Evolutionary conservation across 2,888 invertebrate genomes (phyloP).

Genomic region (Buathra laborator): DNA sequence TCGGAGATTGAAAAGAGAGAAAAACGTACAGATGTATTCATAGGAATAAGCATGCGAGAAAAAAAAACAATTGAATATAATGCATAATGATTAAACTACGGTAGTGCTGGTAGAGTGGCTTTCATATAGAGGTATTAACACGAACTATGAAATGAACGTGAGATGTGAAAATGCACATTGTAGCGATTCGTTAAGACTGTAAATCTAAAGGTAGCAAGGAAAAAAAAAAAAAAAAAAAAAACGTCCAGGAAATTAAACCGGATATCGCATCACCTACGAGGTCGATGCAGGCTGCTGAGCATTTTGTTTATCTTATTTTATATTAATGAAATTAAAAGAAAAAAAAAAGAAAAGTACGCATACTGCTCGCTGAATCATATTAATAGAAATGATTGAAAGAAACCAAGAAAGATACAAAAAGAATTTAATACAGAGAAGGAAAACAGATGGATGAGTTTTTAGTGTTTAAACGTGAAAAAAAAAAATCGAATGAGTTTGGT

Average conservation of each 20-base stretch:
- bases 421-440: conserved; percentile 41
- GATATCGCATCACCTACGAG: conserved; percentile 71
- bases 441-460: conserved; percentile 48
- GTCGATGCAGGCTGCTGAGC: conserved; percentile 73
- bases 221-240: conserved; percentile 62
- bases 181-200: conserved; percentile 81
- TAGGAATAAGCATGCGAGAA: conserved; percentile 79
- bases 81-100: conserved; percentile 79
- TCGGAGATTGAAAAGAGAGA: conserved; percentile 70
- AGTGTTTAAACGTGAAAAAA: conserved; percentile 34
- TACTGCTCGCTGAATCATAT: conserved; percentile 69
- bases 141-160: conserved; percentile 67
- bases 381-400: conserved; percentile 72
- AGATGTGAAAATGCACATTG: conserved; percentile 79
- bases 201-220: conserved; percentile 75
- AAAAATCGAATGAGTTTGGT: conserved; percentile 61
- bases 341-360: conserved; percentile 47
- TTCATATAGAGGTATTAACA: conserved; percentile 73
- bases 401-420: conserved; percentile 48
- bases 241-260: conserved; percentile 60
- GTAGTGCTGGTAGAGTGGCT: conserved; percentile 80
- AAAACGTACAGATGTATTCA: conserved; percentile 78
- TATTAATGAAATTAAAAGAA: conserved; percentile 58
- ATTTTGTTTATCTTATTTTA: conserved; percentile 74
- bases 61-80: conserved; percentile 73